Evolutionary conservation across 2,113 vertebrate species (phyloP).

Genomic region (Upupa epops): DNA sequence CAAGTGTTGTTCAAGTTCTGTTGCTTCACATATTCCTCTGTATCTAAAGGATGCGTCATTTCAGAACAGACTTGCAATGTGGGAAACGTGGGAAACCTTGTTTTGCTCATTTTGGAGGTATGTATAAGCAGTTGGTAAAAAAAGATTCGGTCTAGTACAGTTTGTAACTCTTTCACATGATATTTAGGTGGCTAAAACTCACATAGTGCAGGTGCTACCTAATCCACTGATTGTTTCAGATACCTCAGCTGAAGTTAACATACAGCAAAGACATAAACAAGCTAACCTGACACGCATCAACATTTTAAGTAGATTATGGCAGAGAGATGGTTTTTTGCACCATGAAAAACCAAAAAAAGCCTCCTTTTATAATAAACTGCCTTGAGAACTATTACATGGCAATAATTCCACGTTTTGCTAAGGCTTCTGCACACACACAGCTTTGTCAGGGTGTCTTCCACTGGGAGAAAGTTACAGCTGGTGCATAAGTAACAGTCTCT

Average conservation of each 20-base stretch:
- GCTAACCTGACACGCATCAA: background rate
- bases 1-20: background rate
- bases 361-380: constrained; percentile 1
- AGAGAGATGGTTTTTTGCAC: background rate
- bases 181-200: background rate
- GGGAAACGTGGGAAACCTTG: background rate
- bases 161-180: background rate
- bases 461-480: background rate
- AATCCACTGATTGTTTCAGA: background rate
- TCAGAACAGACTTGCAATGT: background rate
- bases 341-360: background rate
- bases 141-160: background rate
- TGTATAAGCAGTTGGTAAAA: background rate
- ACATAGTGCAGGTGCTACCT: rapidly evolving
- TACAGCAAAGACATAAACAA: background rate
- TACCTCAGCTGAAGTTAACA: background rate
- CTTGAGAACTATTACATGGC: background rate
- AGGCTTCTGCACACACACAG: background rate
- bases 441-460: background rate
- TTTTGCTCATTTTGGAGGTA: background rate
- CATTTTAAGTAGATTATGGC: background rate
- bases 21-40: background rate
- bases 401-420: background rate
- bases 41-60: background rate
- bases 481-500: background rate